Conservation (phyloP, 2,888 invertebrate genomes). For the Cancer borealis region DNA sequence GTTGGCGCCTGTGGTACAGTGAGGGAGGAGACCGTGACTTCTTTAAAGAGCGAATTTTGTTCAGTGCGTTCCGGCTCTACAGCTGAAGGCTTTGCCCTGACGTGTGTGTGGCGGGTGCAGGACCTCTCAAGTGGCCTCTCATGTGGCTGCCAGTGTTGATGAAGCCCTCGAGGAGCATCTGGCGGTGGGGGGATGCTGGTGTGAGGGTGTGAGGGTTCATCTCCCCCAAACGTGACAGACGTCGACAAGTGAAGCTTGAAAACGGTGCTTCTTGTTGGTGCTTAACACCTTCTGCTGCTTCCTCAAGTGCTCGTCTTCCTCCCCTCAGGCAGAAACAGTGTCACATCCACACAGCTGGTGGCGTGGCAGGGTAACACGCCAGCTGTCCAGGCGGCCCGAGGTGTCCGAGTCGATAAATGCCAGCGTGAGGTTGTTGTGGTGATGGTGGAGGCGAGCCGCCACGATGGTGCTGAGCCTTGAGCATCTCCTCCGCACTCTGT, state of each 20-base stretch:
- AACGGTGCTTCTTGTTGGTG: slow-evolving; percentile 29
- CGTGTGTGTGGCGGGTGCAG: slow-evolving; percentile 32
- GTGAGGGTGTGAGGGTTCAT: background rate
- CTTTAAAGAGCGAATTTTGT: slow-evolving; percentile 72
- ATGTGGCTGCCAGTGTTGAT: background rate
- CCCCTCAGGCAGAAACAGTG: background rate
- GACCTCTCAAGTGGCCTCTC: background rate
- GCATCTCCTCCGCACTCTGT: slow-evolving; percentile 62
- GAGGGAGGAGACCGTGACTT: slow-evolving; percentile 57
- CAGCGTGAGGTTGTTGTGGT: slow-evolving; percentile 39
- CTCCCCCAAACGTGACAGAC: background rate
- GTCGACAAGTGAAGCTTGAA: slow-evolving; percentile 24
- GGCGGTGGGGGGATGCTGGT: background rate
- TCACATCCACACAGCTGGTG: slow-evolving; percentile 18
- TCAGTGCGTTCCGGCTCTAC: slow-evolving; percentile 61
- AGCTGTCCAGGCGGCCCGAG: slow-evolving; percentile 45
- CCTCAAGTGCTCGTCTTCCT: background rate
- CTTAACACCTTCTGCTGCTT: slow-evolving; percentile 1
- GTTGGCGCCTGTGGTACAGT: slow-evolving; percentile 42
- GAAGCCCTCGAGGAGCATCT: slow-evolving; percentile 42
- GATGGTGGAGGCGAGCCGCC: slow-evolving; percentile 51
- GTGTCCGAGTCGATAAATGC: slow-evolving; percentile 49
- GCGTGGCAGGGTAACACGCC: background rate
- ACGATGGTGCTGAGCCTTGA: slow-evolving; percentile 68
- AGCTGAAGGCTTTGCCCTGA: background rate